Conservation (phyloP, 2,888 invertebrate genomes). For the Bimastos eiseni region DNA sequence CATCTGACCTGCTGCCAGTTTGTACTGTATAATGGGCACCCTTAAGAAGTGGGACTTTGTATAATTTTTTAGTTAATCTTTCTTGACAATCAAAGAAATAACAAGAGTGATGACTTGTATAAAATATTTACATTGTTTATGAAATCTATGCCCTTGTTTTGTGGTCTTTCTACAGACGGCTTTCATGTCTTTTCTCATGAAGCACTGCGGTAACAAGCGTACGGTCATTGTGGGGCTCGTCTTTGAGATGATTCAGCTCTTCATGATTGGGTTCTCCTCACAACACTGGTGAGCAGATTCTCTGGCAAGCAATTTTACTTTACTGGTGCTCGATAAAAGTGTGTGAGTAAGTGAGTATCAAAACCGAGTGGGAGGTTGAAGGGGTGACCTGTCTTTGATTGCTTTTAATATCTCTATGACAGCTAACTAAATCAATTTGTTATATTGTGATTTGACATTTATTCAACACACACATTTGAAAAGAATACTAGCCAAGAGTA, state of each 20-base stretch:
- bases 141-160: conserved; percentile 16
- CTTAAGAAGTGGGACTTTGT: too few relatives aligned
- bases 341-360: not conserved
- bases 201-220: conserved; percentile 87
- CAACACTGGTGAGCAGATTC: conserved; percentile 76
- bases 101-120: not conserved
- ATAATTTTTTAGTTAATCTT: not conserved
- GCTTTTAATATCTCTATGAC: too few relatives aligned
- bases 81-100: not conserved
- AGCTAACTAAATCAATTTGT: too few relatives aligned
- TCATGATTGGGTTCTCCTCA: conserved; percentile 96
- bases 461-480: too few relatives aligned
- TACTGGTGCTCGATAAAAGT: not conserved
- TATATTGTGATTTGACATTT: too few relatives aligned
- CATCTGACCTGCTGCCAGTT: not conserved
- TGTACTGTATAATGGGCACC: too few relatives aligned
- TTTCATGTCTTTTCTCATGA: conserved; percentile 75
- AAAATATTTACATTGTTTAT: not conserved
- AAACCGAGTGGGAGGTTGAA: too few relatives aligned
- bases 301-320: not conserved
- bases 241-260: conserved; percentile 93
- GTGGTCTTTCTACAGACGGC: conserved; percentile 60
- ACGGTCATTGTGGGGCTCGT: conserved; percentile 94
- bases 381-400: too few relatives aligned
- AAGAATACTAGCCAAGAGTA: too few relatives aligned